Base-by-base conservation (phyloP, 2,113 vertebrate species). In the Ceyx margarethae region DNA sequence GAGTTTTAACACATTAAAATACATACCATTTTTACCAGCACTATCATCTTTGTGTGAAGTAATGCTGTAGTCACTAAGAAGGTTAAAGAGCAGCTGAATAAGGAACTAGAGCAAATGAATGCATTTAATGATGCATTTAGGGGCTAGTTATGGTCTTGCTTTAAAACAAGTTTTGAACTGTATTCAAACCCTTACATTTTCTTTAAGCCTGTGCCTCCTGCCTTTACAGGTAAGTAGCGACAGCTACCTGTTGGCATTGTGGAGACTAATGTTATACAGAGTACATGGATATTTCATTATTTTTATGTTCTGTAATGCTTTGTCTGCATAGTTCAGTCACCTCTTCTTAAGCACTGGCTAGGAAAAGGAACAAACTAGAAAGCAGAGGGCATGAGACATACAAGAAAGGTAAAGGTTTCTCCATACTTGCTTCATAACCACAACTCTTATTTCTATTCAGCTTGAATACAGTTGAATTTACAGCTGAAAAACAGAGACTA, bases 191-290 rank as follows among this genome's bases (percentile, higher is more conserved):
- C 11, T 16, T 25, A 10, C 9, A 5, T 50, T 87, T 82, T 62
- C 29, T 79, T 69, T 37, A 45, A 0, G 2, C 21, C n/a, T 23
- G 12, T 11, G 16, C 13, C 46, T 31, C 7, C 13, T 3, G 3
- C 51, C 58, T 79, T 56, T 46, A 23, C 31, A 48, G 15, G 20
- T 11, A 43, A 6, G 23, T 0, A 13, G 18, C 18, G 37, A 15
- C 35, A 72, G 3, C 4, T 0, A 21, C 28, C 5, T 13, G 6
- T 0, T 0, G 64, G 22, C 17, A 1, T 17, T 15, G 23, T 0
- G 14, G 11, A 67, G 40, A 40, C 11, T 5, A 15, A 3, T 15
- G 23, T 42, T 76, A 21, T 26, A n/a, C 23, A 67, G 6, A 66
- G 20, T 16, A 51, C 48, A 7, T 3, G 17, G 2, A 1, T 28